Base-by-base conservation (phyloP, 2,888 invertebrate species). In the Cataglyphis livida region DNA sequence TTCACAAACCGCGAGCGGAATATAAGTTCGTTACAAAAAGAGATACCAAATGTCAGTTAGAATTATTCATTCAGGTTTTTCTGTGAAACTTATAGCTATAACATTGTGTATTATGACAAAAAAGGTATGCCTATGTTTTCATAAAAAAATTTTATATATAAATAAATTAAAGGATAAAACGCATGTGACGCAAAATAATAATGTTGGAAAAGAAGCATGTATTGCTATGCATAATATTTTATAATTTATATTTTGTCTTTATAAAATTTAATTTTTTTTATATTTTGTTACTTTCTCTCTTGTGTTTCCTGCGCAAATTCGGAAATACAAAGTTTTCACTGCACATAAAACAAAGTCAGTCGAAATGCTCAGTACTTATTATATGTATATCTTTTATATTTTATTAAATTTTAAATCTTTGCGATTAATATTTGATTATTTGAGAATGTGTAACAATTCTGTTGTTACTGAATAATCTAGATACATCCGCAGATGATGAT, bases 21-120 rank as follows among this genome's bases (percentile, higher is more conserved):
- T 61, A 61, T 62, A 74, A 65, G 41, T 70, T 64, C 35, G 81
- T 84, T 81, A n/a, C 54, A 62, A 71, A 74, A 44, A 51, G 51
- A 51, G 21, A 70, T 83, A 85, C 89, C 89, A 89, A 89, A 89
- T 84, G 74, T 87, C 44, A 79, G 62, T 85, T 85, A 83, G 61
- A 62, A 84, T 83, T 84, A 85, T 82, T 90, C 88, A 88, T 86
- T 89, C 84, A 68, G 28, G 57, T 87, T 71, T 78, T 59, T n/a
- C n/a, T 68, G 32, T 82, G 82, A 64, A 59, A 78, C 48, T 79
- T 28, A 66, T 57, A 54, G 68, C 71, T 84, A n/a, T 78, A 66
- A 82, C 74, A 62, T 65, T 81, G 65, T 51, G 21, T 82, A 70
- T 82, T 75, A 62, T 62, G 76, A 79, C 32, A 38, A 61, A 51